Evolutionary conservation across 2,113 vertebrate genomes (phyloP).

Genomic region (Perccottus glenii): DNA sequence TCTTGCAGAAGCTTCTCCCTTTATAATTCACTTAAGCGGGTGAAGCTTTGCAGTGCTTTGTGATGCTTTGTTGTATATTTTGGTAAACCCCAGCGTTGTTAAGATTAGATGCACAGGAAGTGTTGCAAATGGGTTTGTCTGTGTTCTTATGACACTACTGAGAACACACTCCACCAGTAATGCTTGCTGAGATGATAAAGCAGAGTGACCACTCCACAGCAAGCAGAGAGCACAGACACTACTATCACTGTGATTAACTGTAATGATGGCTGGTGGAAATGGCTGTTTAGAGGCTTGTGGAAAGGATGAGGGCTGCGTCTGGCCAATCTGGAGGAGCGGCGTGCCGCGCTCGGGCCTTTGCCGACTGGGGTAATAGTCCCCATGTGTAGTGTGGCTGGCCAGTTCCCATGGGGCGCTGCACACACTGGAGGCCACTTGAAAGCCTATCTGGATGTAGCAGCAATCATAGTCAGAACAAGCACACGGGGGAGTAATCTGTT

Average conservation of each 20-base stretch:
- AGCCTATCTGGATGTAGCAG: slow-evolving; percentile 79
- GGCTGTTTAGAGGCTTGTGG: slow-evolving; percentile 66
- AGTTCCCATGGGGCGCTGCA: slow-evolving; percentile 67
- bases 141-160: slow-evolving; percentile 35
- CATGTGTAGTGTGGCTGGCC: slow-evolving; percentile 75
- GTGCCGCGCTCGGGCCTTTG: slow-evolving; percentile 41
- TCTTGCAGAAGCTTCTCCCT: slow-evolving; percentile 35
- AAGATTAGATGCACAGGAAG: slow-evolving; percentile 18
- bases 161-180: slow-evolving; percentile 43
- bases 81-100: slow-evolving; percentile 24
- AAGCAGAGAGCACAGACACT: slow-evolving; percentile 51
- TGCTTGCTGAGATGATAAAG: slow-evolving; percentile 47
- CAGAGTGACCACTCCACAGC: slow-evolving; percentile 61
- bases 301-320: slow-evolving; percentile 59
- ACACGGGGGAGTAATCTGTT: slow-evolving; percentile 80
- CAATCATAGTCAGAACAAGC: slow-evolving; percentile 77
- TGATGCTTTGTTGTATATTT: slow-evolving; percentile 17
- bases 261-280: slow-evolving; percentile 71
- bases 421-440: slow-evolving; percentile 80
- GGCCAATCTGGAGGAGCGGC: slow-evolving; percentile 61
- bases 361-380: slow-evolving; percentile 74
- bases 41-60: neutral
- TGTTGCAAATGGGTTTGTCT: slow-evolving; percentile 41
- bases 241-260: slow-evolving; percentile 73
- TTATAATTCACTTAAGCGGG: slow-evolving; percentile 28